Percentiles rank a stretch among this genome's conserved stretches.
Evolutionary conservation across 2,797 vertebrate genomes (phyloP).

Genomic region (Sebastiscus albofasciatus): DNA sequence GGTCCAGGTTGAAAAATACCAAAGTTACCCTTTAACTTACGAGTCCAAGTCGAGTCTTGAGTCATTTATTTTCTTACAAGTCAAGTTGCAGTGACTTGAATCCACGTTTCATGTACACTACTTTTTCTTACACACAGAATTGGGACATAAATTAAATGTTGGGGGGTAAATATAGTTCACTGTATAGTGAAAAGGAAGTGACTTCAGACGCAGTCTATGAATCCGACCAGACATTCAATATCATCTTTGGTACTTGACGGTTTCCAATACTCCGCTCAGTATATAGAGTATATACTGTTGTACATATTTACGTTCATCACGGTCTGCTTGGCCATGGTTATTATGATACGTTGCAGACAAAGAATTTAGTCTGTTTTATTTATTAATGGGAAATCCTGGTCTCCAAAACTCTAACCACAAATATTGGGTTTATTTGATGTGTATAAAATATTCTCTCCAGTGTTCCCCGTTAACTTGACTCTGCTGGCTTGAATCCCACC

Average conservation of each 20-base stretch:
- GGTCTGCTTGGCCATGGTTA: slow-evolving; percentile 9
- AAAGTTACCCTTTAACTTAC: too few species aligned
- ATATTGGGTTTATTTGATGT: slow-evolving; percentile 42
- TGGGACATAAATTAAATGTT: background rate
- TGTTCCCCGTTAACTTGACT: slow-evolving; percentile 25
- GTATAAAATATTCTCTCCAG: slow-evolving; percentile 26
- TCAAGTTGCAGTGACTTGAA: too few species aligned
- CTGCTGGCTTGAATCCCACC: slow-evolving; percentile 28
- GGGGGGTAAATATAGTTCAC: background rate
- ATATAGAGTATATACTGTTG: background rate
- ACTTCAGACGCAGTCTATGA: background rate
- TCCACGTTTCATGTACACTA: too few species aligned
- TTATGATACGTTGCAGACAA: background rate
- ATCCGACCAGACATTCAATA: background rate
- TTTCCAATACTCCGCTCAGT: background rate
- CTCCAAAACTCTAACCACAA: slow-evolving; percentile 47
- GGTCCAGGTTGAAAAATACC: too few species aligned
- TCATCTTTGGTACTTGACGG: background rate
- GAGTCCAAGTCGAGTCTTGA: too few species aligned
- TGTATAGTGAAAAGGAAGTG: background rate
- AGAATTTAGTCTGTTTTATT: slow-evolving; percentile 35
- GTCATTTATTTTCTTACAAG: too few species aligned
- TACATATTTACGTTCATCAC: slow-evolving; percentile 4
- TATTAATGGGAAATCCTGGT: slow-evolving; percentile 38
- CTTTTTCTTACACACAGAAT: background rate